These are phyloP conservation scores for Danionella dracula DNA, from an alignment of 2,797 vertebrate genomes.

Conservation along the genomic window DNA sequence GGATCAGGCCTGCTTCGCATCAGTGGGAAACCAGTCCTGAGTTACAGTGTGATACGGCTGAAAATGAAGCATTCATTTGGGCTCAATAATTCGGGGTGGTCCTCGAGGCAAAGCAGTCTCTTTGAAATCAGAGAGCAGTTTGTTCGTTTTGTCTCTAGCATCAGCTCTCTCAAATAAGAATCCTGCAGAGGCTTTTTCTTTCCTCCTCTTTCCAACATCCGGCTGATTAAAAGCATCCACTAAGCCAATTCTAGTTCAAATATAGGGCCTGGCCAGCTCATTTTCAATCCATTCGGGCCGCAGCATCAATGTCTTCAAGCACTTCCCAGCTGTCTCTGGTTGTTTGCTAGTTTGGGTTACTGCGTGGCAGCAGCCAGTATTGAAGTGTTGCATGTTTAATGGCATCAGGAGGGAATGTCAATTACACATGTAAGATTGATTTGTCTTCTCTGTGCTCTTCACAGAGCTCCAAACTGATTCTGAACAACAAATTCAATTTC, in stretches of 20 bases:
- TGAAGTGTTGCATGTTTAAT: constrained; percentile 44
- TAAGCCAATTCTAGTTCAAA: constrained; percentile 8
- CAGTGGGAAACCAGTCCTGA: too few species aligned
- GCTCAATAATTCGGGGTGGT: neutral
- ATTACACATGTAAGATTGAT: constrained; percentile 45
- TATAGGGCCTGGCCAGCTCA: neutral
- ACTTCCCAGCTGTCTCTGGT: constrained; percentile 35
- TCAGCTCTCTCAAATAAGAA: neutral
- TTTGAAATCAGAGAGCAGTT: neutral
- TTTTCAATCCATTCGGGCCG: constrained; percentile 31
- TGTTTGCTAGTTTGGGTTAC: constrained; percentile 36
- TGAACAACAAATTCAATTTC: neutral
- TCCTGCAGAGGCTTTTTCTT: neutral
- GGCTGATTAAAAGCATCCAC: constrained; percentile 15
- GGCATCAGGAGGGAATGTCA: constrained; percentile 47
- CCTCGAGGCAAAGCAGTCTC: neutral
- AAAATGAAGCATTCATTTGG: neutral
- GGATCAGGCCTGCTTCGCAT: too few species aligned
- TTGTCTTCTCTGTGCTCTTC: constrained; percentile 13
- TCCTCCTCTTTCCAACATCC: neutral
- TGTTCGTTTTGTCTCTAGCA: neutral
- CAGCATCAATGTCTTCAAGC: constrained; percentile 23
- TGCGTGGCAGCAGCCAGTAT: constrained; percentile 18
- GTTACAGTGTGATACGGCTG: too few species aligned
- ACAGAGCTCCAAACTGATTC: constrained; percentile 8